Conservation (phyloP, 2,888 invertebrate species). For the Rhyacophila evoluta region DNA sequence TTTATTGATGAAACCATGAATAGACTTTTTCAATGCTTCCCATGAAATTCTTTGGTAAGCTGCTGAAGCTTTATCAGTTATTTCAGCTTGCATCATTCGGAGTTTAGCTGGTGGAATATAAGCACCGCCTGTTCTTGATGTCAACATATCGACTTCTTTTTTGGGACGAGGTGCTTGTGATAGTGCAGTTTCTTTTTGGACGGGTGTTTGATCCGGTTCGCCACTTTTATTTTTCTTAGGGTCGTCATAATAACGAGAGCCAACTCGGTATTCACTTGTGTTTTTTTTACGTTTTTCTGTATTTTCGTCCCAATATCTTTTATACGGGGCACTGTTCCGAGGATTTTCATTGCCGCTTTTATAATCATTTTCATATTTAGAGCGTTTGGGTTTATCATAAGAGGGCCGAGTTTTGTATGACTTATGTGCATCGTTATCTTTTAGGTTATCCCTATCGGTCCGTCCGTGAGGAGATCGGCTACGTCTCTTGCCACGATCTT, state of each 20-base stretch:
- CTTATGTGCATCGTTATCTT: background rate
- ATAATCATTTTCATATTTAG: background rate
- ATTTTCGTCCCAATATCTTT: constrained; percentile 50
- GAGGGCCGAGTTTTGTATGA: background rate
- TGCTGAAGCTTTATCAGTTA: constrained; percentile 94
- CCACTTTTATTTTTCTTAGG: constrained; percentile 32
- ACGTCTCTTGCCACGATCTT: background rate
- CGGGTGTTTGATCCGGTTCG: background rate
- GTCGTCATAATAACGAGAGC: constrained; percentile 54
- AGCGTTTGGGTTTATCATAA: background rate
- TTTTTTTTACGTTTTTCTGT: constrained; percentile 26
- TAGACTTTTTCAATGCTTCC: constrained; percentile 98
- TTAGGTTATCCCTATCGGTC: background rate
- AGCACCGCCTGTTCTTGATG: constrained; percentile 91
- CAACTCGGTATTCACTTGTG: constrained; percentile 48
- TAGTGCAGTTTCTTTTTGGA: background rate
- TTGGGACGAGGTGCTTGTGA: constrained; percentile 56
- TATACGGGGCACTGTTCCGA: constrained; percentile 13
- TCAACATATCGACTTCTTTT: constrained; percentile 75
- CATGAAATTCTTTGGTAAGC: constrained; percentile 97
- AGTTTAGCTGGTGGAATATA: constrained; percentile 98
- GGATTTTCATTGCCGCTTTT: background rate
- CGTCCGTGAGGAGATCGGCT: background rate
- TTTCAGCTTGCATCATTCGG: constrained; percentile 94
- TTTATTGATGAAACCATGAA: constrained; percentile 98